Evolutionary conservation across 1,140 invertebrate species (phyloP).

Genomic region (Hesperophylax magnus): DNA sequence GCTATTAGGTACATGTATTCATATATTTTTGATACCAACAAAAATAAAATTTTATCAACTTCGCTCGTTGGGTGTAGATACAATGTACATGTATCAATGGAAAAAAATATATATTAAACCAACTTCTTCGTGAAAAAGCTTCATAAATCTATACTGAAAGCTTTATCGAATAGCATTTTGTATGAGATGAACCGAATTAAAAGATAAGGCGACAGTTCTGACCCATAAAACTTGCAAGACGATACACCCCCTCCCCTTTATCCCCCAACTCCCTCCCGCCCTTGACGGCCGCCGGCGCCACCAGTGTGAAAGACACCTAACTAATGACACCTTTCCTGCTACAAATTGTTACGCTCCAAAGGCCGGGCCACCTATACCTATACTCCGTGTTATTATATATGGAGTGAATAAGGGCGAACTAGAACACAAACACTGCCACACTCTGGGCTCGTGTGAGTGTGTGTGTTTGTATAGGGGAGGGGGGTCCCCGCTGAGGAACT

Average conservation of each 20-base stretch:
- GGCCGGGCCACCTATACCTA: constrained; percentile 25
- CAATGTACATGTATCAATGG: too few relatives aligned
- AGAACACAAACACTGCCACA: neutral
- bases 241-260: neutral
- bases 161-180: too few relatives aligned
- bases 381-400: too few relatives aligned
- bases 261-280: neutral
- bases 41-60: too few relatives aligned
- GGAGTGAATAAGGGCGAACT: constrained; percentile 24
- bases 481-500: constrained; percentile 1
- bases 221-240: constrained; percentile 26
- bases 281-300: constrained; percentile 44
- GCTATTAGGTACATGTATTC: too few relatives aligned
- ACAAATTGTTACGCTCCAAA: constrained; percentile 59
- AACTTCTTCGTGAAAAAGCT: too few relatives aligned
- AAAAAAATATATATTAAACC: too few relatives aligned
- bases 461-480: neutral
- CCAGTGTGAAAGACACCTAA: constrained; percentile 61
- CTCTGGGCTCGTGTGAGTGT: neutral
- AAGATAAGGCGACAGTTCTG: neutral
- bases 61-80: too few relatives aligned
- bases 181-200: too few relatives aligned
- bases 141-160: too few relatives aligned
- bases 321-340: constrained; percentile 61
- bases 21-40: too few relatives aligned